Percentiles rank a stretch among this genome's conserved stretches.
Evolutionary conservation across 2,888 invertebrate genomes (phyloP).

Genomic region (Theretra japonica): DNA sequence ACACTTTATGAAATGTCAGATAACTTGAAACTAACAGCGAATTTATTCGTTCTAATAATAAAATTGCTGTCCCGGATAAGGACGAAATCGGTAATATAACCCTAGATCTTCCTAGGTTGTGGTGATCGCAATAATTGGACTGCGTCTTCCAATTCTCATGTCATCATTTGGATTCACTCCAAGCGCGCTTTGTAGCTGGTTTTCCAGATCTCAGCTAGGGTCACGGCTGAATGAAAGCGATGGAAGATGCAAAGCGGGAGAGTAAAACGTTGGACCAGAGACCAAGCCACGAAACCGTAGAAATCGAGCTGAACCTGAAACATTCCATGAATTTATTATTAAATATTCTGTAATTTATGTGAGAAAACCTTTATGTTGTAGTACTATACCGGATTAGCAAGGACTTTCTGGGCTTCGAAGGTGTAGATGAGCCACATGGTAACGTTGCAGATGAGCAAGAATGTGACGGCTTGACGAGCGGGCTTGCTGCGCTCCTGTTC

Average conservation of each 20-base stretch:
- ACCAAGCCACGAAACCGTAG: constrained; percentile 97
- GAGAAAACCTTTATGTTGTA: neutral
- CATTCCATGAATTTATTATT: constrained; percentile 1
- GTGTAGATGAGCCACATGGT: constrained; percentile 99
- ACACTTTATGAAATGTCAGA: constrained; percentile 65
- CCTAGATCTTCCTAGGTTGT: constrained; percentile 53
- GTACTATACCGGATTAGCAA: constrained; percentile 93
- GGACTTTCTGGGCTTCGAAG: constrained; percentile 96
- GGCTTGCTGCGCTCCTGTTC: constrained; percentile 98
- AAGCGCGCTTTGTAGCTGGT: constrained; percentile 96
- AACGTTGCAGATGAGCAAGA: constrained; percentile 96
- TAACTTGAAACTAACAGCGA: constrained; percentile 71
- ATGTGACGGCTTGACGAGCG: constrained; percentile 97
- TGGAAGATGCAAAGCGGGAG: constrained; percentile 98
- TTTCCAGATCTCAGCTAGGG: constrained; percentile 98
- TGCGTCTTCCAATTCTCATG: constrained; percentile 50
- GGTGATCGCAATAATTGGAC: constrained; percentile 54
- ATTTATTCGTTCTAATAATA: constrained; percentile 70
- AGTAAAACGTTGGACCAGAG: constrained; percentile 95
- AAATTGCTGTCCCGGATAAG: constrained; percentile 78
- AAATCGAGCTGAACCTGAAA: constrained; percentile 92
- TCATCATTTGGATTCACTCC: constrained; percentile 85
- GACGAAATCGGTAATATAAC: constrained; percentile 69
- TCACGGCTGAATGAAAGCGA: constrained; percentile 97
- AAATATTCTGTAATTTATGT: neutral